A percentile compares a stretch with the other conserved stretches of the same genome.
These are phyloP conservation scores for Bungarus multicinctus DNA, from an alignment of 2,113 vertebrate genomes.

Conservation along the genomic window DNA sequence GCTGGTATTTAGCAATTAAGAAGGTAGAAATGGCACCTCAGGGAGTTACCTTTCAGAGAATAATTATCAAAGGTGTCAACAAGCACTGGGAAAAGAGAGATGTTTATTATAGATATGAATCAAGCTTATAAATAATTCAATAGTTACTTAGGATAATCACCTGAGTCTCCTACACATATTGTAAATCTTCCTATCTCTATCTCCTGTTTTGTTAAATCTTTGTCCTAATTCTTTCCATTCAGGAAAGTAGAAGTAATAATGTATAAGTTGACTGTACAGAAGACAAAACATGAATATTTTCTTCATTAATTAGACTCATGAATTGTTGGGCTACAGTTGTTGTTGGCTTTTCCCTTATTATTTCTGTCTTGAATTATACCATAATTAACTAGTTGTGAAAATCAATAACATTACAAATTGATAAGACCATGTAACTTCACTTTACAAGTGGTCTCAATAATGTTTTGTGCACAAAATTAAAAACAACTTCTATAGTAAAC, in stretches of 20 bases:
- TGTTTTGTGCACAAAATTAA: neutral
- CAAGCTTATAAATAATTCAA: slow-evolving; percentile 42
- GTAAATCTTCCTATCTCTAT: slow-evolving; percentile 13
- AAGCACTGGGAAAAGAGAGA: slow-evolving; percentile 25
- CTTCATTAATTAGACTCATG: slow-evolving; percentile 13
- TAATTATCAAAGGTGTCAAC: slow-evolving; percentile 61
- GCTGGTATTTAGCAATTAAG: slow-evolving; percentile 56
- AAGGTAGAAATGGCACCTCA: slow-evolving; percentile 42
- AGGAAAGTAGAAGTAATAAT: neutral
- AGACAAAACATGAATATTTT: slow-evolving; percentile 18
- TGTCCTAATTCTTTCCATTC: slow-evolving; percentile 1
- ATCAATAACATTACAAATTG: neutral
- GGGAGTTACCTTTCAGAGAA: slow-evolving; percentile 57
- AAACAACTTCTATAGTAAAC: neutral
- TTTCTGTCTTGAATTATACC: neutral
- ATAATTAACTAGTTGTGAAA: neutral
- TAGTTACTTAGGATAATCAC: slow-evolving; percentile 31
- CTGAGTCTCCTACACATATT: slow-evolving; percentile 12
- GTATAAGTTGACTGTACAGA: slow-evolving; percentile 2
- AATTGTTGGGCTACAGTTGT: slow-evolving; percentile 9
- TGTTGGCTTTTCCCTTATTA: neutral
- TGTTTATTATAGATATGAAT: slow-evolving; percentile 34
- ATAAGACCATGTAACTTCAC: neutral
- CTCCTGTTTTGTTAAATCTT: slow-evolving; percentile 32
- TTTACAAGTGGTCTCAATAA: neutral